phyloP scores from a whole-genome alignment of 1,140 invertebrate genomes.

The Drosophila pandora region DNA sequence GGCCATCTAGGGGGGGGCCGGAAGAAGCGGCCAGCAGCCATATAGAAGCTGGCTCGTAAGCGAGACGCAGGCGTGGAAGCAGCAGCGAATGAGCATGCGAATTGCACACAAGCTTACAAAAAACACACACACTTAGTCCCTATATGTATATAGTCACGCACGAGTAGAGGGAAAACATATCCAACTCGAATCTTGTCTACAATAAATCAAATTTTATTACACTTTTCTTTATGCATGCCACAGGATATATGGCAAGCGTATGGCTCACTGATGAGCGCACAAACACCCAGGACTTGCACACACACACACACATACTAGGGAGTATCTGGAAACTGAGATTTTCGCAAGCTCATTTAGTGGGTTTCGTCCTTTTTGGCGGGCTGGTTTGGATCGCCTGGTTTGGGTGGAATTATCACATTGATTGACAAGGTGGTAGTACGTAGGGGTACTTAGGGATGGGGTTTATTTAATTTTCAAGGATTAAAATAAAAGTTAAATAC shows the following conservation, averaged over 20 bases:
- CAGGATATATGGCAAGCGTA: slow-evolving; percentile 81
- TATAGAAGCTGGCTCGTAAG: slow-evolving; percentile 14
- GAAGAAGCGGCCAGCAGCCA: slow-evolving; percentile 39
- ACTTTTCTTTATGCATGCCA: slow-evolving; percentile 83
- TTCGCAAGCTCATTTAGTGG: slow-evolving; percentile 43
- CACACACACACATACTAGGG: slow-evolving; percentile 6
- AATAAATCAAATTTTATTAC: slow-evolving; percentile 84
- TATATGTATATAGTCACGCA: slow-evolving; percentile 4
- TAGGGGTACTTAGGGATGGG: background rate
- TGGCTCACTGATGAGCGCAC: slow-evolving; percentile 77
- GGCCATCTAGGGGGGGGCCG: slow-evolving; percentile 4
- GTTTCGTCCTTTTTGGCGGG: slow-evolving; percentile 18
- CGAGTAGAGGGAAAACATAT: slow-evolving; percentile 58
- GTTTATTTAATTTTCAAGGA: background rate
- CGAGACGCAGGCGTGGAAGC: slow-evolving; percentile 72
- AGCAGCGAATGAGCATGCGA: slow-evolving; percentile 75
- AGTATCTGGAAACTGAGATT: slow-evolving; percentile 36
- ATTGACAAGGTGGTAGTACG: slow-evolving; percentile 27
- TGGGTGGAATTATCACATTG: slow-evolving; percentile 30
- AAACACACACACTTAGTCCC: background rate
- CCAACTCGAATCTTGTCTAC: slow-evolving; percentile 83
- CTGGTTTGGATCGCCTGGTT: background rate
- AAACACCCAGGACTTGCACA: slow-evolving; percentile 34
- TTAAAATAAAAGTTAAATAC: background rate
- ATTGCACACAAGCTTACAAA: slow-evolving; percentile 44